These are phyloP conservation scores for Chymomyza caudatula DNA, from an alignment of 2,888 invertebrate genomes.

Conservation along the genomic window DNA sequence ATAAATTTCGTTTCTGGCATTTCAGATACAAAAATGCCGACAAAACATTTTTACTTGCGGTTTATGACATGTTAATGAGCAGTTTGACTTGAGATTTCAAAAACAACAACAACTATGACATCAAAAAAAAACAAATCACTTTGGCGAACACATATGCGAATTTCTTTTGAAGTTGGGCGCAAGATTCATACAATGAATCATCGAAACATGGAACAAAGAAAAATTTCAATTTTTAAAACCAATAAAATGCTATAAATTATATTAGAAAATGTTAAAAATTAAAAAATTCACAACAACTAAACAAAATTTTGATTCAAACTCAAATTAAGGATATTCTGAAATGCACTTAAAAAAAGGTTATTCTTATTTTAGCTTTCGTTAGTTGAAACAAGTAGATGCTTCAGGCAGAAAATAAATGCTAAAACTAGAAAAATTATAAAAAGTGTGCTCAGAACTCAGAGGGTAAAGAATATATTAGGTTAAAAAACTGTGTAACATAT, in stretches of 20 bases:
- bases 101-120: constrained; percentile 1
- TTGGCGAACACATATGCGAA: constrained; percentile 36
- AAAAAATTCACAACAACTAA: too few species aligned
- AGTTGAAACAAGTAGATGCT: too few species aligned
- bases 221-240: neutral
- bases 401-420: too few species aligned
- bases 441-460: too few species aligned
- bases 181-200: constrained; percentile 25
- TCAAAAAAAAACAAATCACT: constrained; percentile 1
- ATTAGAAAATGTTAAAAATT: too few species aligned
- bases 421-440: too few species aligned
- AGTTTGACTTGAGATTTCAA: constrained; percentile 15
- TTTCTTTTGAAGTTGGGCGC: constrained; percentile 47
- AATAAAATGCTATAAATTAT: neutral
- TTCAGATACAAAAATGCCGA: constrained; percentile 11
- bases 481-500: too few species aligned
- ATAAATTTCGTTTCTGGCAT: constrained; percentile 30
- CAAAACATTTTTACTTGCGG: constrained; percentile 41
- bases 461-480: too few species aligned
- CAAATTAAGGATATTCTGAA: too few species aligned
- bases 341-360: too few species aligned
- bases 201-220: constrained; percentile 16
- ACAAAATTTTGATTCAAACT: too few species aligned
- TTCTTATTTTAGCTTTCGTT: too few species aligned
- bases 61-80: constrained; percentile 71